Base-by-base conservation (phyloP, 2,888 invertebrate genomes). In the Caenorhabditis sulstoni region DNA sequence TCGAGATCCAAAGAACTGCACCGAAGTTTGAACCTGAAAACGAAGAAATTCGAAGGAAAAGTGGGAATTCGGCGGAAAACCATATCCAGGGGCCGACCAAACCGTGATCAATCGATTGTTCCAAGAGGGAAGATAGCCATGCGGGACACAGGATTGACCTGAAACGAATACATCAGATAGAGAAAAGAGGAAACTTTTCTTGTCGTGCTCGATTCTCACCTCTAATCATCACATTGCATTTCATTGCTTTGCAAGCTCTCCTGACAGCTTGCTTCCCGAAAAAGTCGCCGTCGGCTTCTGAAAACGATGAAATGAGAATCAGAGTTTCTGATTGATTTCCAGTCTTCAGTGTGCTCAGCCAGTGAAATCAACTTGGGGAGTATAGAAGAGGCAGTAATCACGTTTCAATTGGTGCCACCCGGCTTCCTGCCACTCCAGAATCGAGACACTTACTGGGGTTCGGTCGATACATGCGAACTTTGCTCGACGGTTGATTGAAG, bases 111-210 rank as follows among this genome's bases (percentile, higher is more conserved):
- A 64, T 3, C 76, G 61, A 23, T 81, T 66, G 16, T 74, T 67
- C 82, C 82, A 84, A 16, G 74, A 79, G 16, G 81, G 76, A 29
- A 70, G 58, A 47, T 77, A 84, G 14, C 84, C 84, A 23, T 73
- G 45, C 8, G 68, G 70, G 1, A 75, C 65, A 1, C 29, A 47
- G 0, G 76, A 78, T 16, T 76, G 78, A n/a, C 75, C 73, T 74
- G 61, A 41, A 78, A 52, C n/a, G 20, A 29, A 29, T n/a, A n/a
- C n/a, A n/a, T n/a, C n/a, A n/a, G n/a, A n/a, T n/a, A n/a, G n/a
- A n/a, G n/a, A n/a, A n/a, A n/a, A n/a, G n/a, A n/a, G n/a, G n/a
- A n/a, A n/a, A n/a, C n/a, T n/a, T n/a, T n/a, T n/a, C n/a, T n/a
- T n/a, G n/a, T n/a, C n/a, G n/a, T n/a, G n/a, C n/a, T n/a, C n/a